Conservation (phyloP, 2,113 vertebrate genomes). For the Odontesthes bonariensis region DNA sequence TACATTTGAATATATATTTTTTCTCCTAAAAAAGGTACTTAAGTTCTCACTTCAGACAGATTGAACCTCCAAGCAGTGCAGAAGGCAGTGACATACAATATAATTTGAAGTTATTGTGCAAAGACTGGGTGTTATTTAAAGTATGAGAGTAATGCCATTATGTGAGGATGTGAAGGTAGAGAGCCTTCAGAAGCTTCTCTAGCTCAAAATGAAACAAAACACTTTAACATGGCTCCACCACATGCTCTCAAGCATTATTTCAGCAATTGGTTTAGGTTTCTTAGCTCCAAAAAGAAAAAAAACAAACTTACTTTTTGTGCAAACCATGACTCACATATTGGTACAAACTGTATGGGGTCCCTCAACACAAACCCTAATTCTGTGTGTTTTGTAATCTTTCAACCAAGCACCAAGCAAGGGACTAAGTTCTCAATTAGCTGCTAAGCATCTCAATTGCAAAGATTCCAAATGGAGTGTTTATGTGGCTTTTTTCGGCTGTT, state of each 20-base stretch:
- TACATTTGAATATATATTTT: slow-evolving; percentile 24
- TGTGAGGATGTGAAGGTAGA: neutral
- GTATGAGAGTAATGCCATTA: neutral
- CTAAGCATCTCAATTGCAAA: no score
- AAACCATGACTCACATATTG: neutral
- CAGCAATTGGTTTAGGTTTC: neutral
- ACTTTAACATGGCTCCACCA: neutral
- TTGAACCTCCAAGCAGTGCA: neutral
- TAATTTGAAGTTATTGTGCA: slow-evolving; percentile 14
- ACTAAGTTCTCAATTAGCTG: no score
- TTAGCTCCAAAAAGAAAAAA: neutral
- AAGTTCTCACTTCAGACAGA: slow-evolving; percentile 21
- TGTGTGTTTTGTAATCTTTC: no score
- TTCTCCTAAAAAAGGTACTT: slow-evolving; percentile 5
- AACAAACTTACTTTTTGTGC: neutral
- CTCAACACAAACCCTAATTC: no score
- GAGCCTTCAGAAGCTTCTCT: neutral
- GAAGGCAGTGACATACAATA: neutral
- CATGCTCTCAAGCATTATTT: neutral
- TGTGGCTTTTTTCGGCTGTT: no score
- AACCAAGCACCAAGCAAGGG: no score
- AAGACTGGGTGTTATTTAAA: neutral
- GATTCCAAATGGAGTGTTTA: no score
- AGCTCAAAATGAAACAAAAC: neutral
- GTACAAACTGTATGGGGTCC: no score